Conservation (phyloP, 2,888 invertebrate genomes). For the Ornithoptera priamus region DNA sequence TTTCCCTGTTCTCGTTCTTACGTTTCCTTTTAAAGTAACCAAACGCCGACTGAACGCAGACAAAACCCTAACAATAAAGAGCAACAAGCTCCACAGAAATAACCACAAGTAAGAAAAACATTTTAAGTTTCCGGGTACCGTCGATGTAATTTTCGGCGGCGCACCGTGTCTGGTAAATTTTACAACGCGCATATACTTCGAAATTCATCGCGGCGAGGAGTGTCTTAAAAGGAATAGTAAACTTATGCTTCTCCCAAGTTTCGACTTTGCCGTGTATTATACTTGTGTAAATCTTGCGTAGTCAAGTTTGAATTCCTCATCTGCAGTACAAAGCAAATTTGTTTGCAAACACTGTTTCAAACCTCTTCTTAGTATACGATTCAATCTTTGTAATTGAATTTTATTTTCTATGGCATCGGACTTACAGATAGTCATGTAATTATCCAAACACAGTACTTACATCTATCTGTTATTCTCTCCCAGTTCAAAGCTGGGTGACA, state of each 20-base stretch:
- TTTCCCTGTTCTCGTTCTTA: constrained; percentile 12
- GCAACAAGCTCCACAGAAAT: constrained; percentile 22
- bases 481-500: too few relatives aligned
- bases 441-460: too few relatives aligned
- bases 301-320: constrained; percentile 14
- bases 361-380: too few relatives aligned
- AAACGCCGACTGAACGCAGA: constrained; percentile 7
- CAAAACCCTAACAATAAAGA: constrained; percentile 22
- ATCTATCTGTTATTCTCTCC: too few relatives aligned
- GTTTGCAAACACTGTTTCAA: neutral
- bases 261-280: constrained; percentile 7
- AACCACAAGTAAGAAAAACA: constrained; percentile 24
- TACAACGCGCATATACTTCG: constrained; percentile 23
- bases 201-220: constrained; percentile 22
- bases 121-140: constrained; percentile 24
- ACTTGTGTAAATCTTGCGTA: neutral
- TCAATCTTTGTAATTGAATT: too few relatives aligned
- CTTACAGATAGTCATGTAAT: too few relatives aligned
- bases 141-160: constrained; percentile 26
- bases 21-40: constrained; percentile 21
- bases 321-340: neutral
- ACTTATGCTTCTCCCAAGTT: constrained; percentile 14
- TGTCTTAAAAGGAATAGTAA: constrained; percentile 23
- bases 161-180: constrained; percentile 28
- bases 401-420: too few relatives aligned